Conservation (phyloP, 2,888 invertebrate genomes). For the Tribolium freemani region DNA sequence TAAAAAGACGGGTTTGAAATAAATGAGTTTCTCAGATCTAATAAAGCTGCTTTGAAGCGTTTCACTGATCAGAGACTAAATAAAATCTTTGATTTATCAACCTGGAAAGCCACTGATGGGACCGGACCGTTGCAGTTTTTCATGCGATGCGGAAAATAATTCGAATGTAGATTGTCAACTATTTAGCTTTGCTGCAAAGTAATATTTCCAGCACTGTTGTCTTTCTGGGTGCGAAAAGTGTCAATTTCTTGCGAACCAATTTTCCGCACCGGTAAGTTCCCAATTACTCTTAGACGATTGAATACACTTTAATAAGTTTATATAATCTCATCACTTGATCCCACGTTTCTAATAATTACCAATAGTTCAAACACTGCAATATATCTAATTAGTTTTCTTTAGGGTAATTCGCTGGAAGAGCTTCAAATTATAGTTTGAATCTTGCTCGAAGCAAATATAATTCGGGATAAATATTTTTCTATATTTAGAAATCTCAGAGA, state of each 20-base stretch:
- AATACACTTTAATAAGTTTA: conserved; percentile 7
- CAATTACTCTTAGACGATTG: conserved; percentile 4
- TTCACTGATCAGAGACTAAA: neutral
- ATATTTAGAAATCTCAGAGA: neutral
- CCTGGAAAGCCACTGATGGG: neutral
- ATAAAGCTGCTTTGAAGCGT: conserved; percentile 7
- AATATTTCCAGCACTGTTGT: neutral
- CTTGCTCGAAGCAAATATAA: neutral
- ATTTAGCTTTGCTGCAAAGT: neutral
- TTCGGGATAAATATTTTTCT: too few species aligned
- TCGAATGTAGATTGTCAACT: neutral
- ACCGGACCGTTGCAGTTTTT: neutral
- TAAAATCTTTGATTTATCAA: conserved; percentile 8
- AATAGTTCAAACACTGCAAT: conserved; percentile 8
- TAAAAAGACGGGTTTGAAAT: conserved; percentile 6
- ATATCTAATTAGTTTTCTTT: neutral
- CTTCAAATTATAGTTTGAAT: neutral
- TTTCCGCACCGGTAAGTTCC: neutral
- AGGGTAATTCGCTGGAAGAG: too few species aligned
- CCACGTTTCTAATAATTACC: conserved; percentile 7
- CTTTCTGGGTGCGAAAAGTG: neutral
- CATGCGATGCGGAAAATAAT: neutral
- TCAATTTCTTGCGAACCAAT: neutral
- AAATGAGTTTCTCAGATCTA: conserved; percentile 7
- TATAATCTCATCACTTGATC: neutral